A percentile compares a stretch with the other conserved stretches of the same genome.
These are phyloP conservation scores for Drosophila leonis DNA, from an alignment of 2,888 invertebrate genomes.

Conservation along the genomic window DNA sequence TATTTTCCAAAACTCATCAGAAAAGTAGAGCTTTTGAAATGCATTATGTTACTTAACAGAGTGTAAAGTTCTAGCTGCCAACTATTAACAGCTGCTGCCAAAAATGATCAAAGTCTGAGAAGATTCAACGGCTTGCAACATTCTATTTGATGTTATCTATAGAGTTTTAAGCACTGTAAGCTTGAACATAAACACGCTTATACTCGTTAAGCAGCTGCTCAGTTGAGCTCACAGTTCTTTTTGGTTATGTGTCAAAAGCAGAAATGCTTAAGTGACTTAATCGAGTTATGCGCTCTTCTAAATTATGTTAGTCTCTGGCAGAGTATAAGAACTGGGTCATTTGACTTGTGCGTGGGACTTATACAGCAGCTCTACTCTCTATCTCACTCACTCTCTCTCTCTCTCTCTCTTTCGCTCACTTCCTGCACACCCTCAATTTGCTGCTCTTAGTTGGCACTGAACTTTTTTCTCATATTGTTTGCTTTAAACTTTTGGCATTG, in stretches of 20 bases:
- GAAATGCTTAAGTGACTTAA: constrained; percentile 9
- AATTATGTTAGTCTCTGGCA: constrained; percentile 7
- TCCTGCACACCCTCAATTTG: constrained; percentile 6
- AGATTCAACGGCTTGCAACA: not conserved
- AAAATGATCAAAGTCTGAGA: not conserved
- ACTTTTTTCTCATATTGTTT: constrained; percentile 38
- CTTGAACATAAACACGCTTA: constrained; percentile 1
- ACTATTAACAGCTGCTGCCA: not conserved
- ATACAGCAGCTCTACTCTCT: constrained; percentile 1
- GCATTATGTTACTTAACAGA: not conserved
- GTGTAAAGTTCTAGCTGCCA: not conserved
- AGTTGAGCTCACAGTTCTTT: not conserved
- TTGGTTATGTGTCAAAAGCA: not conserved
- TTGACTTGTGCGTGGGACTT: constrained; percentile 26
- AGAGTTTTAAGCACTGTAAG: not conserved
- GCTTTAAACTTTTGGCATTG: constrained; percentile 56
- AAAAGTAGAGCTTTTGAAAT: not conserved
- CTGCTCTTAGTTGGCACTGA: constrained; percentile 37
- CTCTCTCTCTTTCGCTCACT: not conserved
- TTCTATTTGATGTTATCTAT: not conserved
- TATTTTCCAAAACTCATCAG: not conserved
- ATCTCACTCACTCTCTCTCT: not conserved
- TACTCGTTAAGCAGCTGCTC: constrained; percentile 4
- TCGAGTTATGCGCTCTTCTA: constrained; percentile 9
- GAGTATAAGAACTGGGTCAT: constrained; percentile 28